Percentiles rank a stretch among this genome's conserved stretches.
Conservation (phyloP, 1,140 invertebrate genomes). For the Tetragnatha versicolor region DNA sequence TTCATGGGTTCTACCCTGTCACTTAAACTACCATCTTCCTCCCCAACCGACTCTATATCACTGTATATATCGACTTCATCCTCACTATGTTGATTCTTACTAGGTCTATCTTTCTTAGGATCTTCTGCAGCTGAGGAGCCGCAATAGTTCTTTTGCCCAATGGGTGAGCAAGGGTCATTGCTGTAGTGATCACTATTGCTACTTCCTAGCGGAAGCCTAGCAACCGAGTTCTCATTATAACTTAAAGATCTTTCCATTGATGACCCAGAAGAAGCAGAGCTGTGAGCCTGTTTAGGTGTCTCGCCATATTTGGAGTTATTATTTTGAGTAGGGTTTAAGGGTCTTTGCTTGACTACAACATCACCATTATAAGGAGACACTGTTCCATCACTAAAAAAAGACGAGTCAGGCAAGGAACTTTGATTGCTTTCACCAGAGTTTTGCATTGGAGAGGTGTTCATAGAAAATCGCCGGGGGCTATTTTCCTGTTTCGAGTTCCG, state of each 20-base stretch:
- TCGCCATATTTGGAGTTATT: slow-evolving; percentile 14
- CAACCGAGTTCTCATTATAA: slow-evolving; percentile 2
- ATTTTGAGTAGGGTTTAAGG: slow-evolving; percentile 31
- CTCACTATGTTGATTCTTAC: slow-evolving; percentile 55
- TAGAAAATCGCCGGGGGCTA: neutral
- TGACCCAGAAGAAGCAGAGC: slow-evolving; percentile 27
- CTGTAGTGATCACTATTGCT: slow-evolving; percentile 26
- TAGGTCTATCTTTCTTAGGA: slow-evolving; percentile 16
- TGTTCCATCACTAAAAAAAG: slow-evolving; percentile 4
- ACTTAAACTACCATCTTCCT: slow-evolving; percentile 37
- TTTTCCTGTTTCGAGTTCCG: neutral
- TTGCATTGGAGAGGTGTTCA: neutral
- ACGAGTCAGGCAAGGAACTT: slow-evolving; percentile 24
- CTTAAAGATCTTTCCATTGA: slow-evolving; percentile 10
- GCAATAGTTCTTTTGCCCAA: slow-evolving; percentile 22
- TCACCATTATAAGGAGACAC: neutral
- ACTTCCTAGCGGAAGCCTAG: neutral
- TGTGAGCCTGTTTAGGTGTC: slow-evolving; percentile 21
- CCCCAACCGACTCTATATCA: slow-evolving; percentile 66
- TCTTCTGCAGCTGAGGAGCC: slow-evolving; percentile 9
- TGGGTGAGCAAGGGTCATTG: slow-evolving; percentile 12
- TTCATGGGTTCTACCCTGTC: slow-evolving; percentile 17
- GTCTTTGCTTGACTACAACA: slow-evolving; percentile 12
- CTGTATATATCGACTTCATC: slow-evolving; percentile 67
- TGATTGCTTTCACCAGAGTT: slow-evolving; percentile 7